Conservation (phyloP, 2,797 vertebrate species). For the Acanthurus tractus region DNA sequence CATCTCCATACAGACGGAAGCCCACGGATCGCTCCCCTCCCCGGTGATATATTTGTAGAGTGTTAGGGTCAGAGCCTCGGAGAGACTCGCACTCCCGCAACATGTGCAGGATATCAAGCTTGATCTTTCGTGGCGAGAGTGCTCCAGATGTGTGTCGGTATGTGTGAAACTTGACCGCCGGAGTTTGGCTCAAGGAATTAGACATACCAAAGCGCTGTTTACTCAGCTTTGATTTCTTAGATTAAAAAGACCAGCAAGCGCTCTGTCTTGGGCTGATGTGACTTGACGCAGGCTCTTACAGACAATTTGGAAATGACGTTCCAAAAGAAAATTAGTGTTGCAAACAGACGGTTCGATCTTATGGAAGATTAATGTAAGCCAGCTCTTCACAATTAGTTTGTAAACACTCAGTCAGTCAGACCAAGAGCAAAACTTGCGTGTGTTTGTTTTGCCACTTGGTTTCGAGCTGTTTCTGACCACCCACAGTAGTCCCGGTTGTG, state of each 20-base stretch:
- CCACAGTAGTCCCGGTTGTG: slow-evolving; percentile 74
- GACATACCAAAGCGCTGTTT: slow-evolving; percentile 81
- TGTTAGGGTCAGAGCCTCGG: slow-evolving; percentile 64
- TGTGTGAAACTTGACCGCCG: slow-evolving; percentile 80
- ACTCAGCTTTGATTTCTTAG: slow-evolving; percentile 83
- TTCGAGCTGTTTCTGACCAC: slow-evolving; percentile 78
- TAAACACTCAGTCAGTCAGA: slow-evolving; percentile 80
- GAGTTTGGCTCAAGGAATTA: slow-evolving; percentile 75
- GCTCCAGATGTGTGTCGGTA: slow-evolving; percentile 79
- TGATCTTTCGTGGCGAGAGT: slow-evolving; percentile 62
- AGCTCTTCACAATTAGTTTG: slow-evolving; percentile 73
- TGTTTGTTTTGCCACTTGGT: slow-evolving; percentile 75
- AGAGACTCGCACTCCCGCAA: slow-evolving; percentile 53
- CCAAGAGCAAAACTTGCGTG: slow-evolving; percentile 41
- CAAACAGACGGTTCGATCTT: slow-evolving; percentile 58
- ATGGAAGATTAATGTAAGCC: slow-evolving; percentile 57
- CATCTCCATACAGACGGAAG: slow-evolving; percentile 77
- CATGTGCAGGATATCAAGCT: slow-evolving; percentile 76
- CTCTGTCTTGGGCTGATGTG: slow-evolving; percentile 56
- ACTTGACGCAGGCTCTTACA: slow-evolving; percentile 60
- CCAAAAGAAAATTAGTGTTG: slow-evolving; percentile 57
- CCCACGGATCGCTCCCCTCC: slow-evolving; percentile 55
- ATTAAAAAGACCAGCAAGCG: slow-evolving; percentile 77
- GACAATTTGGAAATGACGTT: slow-evolving; percentile 64
- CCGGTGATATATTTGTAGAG: slow-evolving; percentile 67